phyloP scores from a whole-genome alignment of 2,113 vertebrate genomes.

The Thamnophis sirtalis region DNA sequence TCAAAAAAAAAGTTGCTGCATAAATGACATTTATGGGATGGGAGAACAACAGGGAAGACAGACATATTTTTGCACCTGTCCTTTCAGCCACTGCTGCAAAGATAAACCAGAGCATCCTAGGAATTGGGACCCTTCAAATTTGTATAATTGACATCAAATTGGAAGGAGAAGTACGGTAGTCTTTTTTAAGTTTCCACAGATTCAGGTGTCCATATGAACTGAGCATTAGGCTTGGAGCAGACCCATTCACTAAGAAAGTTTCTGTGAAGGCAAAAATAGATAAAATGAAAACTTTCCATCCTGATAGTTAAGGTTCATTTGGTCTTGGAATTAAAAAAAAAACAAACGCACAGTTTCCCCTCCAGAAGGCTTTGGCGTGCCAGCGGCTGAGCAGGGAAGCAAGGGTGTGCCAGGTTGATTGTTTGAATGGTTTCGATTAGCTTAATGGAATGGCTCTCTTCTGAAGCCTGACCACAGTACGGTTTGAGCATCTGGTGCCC shows the following conservation, averaged over 20 bases:
- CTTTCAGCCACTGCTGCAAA: not conserved
- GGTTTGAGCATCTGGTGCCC: constrained; percentile 26
- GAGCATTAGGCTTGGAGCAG: not conserved
- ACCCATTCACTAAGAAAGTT: not conserved
- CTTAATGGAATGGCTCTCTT: constrained; percentile 29
- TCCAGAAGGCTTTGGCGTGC: not conserved
- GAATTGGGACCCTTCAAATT: not conserved
- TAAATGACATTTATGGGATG: not conserved
- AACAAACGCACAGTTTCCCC: not conserved
- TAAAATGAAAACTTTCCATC: not conserved
- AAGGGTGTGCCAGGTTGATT: constrained; percentile 21
- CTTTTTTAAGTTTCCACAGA: not conserved
- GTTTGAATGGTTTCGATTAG: constrained; percentile 41
- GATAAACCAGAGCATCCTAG: not conserved
- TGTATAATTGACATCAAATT: not conserved
- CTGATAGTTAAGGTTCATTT: constrained; percentile 3
- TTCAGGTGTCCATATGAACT: not conserved
- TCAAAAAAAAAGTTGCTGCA: not conserved
- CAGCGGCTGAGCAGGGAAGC: not conserved
- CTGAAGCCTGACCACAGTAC: constrained; percentile 1
- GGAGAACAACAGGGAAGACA: not conserved
- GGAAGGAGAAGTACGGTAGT: not conserved
- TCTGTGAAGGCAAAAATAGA: not conserved
- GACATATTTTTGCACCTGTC: not conserved
- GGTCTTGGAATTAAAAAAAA: not conserved